These are phyloP conservation scores for Deilephila porcellus DNA, from an alignment of 2,888 invertebrate genomes.

Conservation along the genomic window DNA sequence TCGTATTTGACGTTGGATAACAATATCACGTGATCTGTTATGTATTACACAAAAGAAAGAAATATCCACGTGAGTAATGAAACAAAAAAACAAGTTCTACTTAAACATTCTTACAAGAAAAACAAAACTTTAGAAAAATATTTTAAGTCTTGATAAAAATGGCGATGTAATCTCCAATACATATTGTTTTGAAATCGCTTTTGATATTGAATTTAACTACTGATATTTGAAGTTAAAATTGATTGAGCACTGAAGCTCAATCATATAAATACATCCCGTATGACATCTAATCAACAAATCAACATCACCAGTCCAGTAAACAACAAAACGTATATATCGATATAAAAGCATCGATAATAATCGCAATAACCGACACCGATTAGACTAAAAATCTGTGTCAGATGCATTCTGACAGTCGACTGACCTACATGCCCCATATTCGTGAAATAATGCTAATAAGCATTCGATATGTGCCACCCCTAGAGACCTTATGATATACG, in stretches of 20 bases:
- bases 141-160: background rate
- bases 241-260: too few relatives aligned
- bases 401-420: background rate
- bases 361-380: background rate
- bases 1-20: background rate
- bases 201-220: too few relatives aligned
- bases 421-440: background rate
- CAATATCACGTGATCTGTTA: background rate
- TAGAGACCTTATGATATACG: constrained; percentile 21
- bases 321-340: background rate
- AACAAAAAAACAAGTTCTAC: too few relatives aligned
- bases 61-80: too few relatives aligned
- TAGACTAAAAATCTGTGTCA: background rate
- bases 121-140: background rate
- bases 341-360: too few relatives aligned
- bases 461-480: constrained; percentile 5
- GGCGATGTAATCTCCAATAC: too few relatives aligned
- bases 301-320: background rate
- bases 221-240: too few relatives aligned
- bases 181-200: too few relatives aligned
- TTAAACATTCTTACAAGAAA: background rate
- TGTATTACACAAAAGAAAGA: too few relatives aligned
- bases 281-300: background rate
- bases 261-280: too few relatives aligned
- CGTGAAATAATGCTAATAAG: background rate